Evolutionary conservation across 1,140 invertebrate genomes (phyloP), one percentile per base, ranked within the genome.

Genomic region (Drosophila pruinosa): DNA sequence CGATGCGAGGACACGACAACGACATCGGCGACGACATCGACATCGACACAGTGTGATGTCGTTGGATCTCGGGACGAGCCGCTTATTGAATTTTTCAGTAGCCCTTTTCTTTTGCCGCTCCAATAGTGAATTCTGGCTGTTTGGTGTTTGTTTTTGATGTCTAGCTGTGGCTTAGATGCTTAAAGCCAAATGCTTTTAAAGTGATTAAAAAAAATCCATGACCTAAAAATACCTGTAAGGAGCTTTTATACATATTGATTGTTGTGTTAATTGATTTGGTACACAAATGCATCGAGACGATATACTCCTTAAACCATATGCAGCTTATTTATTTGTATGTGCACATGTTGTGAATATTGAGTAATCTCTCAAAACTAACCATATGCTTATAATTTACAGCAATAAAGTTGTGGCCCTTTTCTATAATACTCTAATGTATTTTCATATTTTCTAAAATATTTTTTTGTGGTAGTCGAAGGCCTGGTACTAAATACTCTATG

Each of bases 81-180:
- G 72, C 68, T 85, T 86, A 86, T 88, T 86, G 77, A 86, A 85
- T 81, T 77, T 85, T 85, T 85, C 48, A 75, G 58, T 48, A 86
- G 82, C 52, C 61, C 43, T 71, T 69, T 69, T n/a, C 41, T 47
- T 52, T 17, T n/a, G 4, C 4, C 2, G 7, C 15, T 7, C 17
- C 26, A 8, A 22, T 10, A 26, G 17, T 31, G 10, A 12, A 4
- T 34, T 34, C 7, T n/a, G n/a, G n/a, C n/a, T n/a, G 24, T 28
- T 15, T 10, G 12, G 14, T 10, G 14, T 31, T 50, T 31, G 39
- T 12, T 38, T 7, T 24, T 22, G 17, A 4, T 6, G 4, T 72
- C 28, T 38, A 67, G 57, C 45, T 62, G 39, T 17, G 31, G 14
- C 63, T 70, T 67, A 61, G 74, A 53, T 48, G 59, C 47, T 76